phyloP scores from a whole-genome alignment of 2,797 vertebrate species.

The Enoplosus armatus region DNA sequence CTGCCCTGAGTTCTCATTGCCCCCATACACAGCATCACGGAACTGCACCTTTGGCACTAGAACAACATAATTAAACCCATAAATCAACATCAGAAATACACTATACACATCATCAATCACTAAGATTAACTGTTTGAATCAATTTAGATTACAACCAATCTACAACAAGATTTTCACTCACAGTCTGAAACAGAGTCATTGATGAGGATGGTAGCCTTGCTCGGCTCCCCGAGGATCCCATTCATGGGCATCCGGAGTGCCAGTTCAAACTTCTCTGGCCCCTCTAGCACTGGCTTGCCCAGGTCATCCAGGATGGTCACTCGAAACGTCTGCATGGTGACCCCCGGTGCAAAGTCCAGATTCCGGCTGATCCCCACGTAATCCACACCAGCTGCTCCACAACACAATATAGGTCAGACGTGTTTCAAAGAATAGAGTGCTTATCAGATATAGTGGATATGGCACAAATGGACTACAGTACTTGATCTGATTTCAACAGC shows the following conservation, averaged over 20 bases:
- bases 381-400: constrained; percentile 89
- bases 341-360: constrained; percentile 93
- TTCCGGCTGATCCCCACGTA: constrained; percentile 96
- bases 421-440: constrained; percentile 40
- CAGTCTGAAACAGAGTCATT: constrained; percentile 94
- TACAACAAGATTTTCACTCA: constrained; percentile 79
- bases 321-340: constrained; percentile 91
- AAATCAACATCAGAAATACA: constrained; percentile 20
- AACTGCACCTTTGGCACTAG: constrained; percentile 96
- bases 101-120: neutral
- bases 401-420: constrained; percentile 59
- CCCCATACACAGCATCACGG: constrained; percentile 86
- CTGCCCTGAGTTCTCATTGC: constrained; percentile 88
- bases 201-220: constrained; percentile 89
- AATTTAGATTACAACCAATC: neutral
- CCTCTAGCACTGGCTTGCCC: constrained; percentile 92
- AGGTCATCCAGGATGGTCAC: constrained; percentile 94
- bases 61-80: constrained; percentile 35
- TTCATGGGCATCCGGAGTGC: constrained; percentile 93
- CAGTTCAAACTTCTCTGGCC: constrained; percentile 92
- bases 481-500: constrained; percentile 36
- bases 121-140: neutral
- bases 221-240: constrained; percentile 91
- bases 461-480: constrained; percentile 23
- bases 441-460: constrained; percentile 16